Percentiles rank a stretch among this genome's conserved stretches.
These are phyloP conservation scores for Aromia moschata DNA, from an alignment of 2,888 invertebrate genomes.

Conservation along the genomic window DNA sequence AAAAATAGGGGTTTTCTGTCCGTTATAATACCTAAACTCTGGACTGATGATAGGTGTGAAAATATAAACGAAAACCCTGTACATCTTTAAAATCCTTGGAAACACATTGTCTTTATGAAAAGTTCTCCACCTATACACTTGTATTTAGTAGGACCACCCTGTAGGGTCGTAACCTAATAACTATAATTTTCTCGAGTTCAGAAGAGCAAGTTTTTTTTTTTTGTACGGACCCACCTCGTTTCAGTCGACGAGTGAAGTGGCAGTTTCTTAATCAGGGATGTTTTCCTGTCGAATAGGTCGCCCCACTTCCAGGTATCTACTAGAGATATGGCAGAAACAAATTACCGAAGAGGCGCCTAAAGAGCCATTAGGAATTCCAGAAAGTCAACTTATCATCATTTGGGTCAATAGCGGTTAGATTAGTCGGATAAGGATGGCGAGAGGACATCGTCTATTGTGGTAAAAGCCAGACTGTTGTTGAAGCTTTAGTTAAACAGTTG, in stretches of 20 bases:
- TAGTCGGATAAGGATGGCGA: constrained; percentile 24
- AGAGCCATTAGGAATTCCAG: constrained; percentile 30
- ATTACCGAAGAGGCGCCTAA: constrained; percentile 38
- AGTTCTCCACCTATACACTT: too few species aligned
- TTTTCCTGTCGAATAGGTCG: constrained; percentile 1
- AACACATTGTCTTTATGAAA: too few species aligned
- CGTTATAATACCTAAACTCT: too few species aligned
- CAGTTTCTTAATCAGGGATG: constrained; percentile 1
- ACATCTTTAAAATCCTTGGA: too few species aligned
- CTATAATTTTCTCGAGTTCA: background rate
- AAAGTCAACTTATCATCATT: constrained; percentile 32
- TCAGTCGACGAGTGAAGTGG: background rate
- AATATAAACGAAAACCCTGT: too few species aligned
- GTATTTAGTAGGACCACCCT: too few species aligned
- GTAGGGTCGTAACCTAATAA: too few species aligned
- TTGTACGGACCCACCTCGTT: background rate
- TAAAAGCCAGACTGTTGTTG: background rate
- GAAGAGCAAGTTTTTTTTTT: background rate
- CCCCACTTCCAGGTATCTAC: constrained; percentile 27
- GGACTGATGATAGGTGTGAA: too few species aligned
- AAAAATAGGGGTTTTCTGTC: too few species aligned
- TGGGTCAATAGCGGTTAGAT: constrained; percentile 29
- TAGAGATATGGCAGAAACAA: constrained; percentile 34
- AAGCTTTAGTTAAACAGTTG: background rate
- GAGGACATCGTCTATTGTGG: constrained; percentile 14